Evolutionary conservation across 2,797 vertebrate species (phyloP).

Genomic region (Craterocephalus amniculus): DNA sequence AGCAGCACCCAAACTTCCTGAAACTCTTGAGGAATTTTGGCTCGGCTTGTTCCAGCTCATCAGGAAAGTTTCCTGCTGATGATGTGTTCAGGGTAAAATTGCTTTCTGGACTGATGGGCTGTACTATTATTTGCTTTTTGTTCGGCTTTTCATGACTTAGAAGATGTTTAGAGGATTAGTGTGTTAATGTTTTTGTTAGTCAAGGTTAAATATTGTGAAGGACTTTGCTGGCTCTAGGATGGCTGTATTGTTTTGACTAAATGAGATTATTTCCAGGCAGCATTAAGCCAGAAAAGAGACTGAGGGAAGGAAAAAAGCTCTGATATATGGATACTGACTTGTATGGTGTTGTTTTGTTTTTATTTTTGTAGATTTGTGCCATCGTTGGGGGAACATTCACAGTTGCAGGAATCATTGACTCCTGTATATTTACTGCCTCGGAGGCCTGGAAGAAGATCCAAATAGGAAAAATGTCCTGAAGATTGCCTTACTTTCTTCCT

Average conservation of each 20-base stretch:
- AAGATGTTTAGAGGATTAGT: conserved; percentile 55
- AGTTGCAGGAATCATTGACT: conserved; percentile 98
- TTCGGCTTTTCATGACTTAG: conserved; percentile 50
- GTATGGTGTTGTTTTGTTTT: conserved; percentile 4
- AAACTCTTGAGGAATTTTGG: conserved; percentile 29
- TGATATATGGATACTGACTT: conserved; percentile 5
- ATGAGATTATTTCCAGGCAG: conserved; percentile 27
- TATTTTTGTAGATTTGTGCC: conserved; percentile 90
- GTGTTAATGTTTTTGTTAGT: conserved; percentile 60
- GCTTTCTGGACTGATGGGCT: conserved; percentile 46
- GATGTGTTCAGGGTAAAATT: conserved; percentile 28
- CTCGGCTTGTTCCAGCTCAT: conserved; percentile 9
- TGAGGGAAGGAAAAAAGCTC: background rate
- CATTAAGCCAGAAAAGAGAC: background rate
- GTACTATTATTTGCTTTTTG: conserved; percentile 41
- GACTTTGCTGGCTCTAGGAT: conserved; percentile 32
- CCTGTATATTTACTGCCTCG: conserved; percentile 98
- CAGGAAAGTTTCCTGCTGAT: conserved; percentile 40
- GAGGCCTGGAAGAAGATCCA: conserved; percentile 99
- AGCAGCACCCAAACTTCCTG: background rate
- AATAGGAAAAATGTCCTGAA: conserved; percentile 94
- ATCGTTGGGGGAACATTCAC: conserved; percentile 98
- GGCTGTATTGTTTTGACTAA: conserved; percentile 15
- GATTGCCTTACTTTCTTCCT: conserved; percentile 23
- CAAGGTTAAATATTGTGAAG: conserved; percentile 59